Base-by-base conservation (phyloP, 2,113 vertebrate species). In the Puffinus mauretanicus region DNA sequence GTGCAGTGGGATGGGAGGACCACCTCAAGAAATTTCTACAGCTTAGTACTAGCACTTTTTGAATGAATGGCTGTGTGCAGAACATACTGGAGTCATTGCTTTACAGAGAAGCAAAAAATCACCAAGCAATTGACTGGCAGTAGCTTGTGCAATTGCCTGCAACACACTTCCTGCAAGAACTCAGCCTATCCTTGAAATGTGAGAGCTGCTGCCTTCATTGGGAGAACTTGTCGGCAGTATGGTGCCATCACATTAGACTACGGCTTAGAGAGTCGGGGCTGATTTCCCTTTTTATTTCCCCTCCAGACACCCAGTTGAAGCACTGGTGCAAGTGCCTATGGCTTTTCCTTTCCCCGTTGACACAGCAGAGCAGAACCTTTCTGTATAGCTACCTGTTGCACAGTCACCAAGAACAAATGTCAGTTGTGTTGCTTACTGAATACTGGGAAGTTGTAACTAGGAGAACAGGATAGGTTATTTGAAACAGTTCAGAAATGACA, bases 401-500 rank as follows among this genome's bases (percentile, higher is more conserved):
- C 81, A 19, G 11, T 36, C 70, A 87, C 57, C 14, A 18, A 47
- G 83, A 89, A 29, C 66, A 91, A 86, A 54, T 51, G 66, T 90
- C 92, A 54, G 72, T 82, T 94, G 81, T 89, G 70, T 91, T 96
- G 89, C 91, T 94, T 85, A 66, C 89, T 73, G 73, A 71, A 22
- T 54, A 17, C 58, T 49, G 58, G 40, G 54, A 69, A 61, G 66
- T 34, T 84, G 66, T 90, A 76, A 58, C 49, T 57, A 42, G 46
- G 65, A 82, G 78, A 90, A 85, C 75, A 89, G 84, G 58, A 36
- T 34, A 90, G 58, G 82, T 95, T 95, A 73, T 95, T 83, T 92
- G 86, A 88, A 95, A 76, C 58, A 77, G 92, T 70, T 88, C 94
- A 92, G 51, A 96, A 91, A 85, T 67, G 11, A 97, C 84, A 93